These are phyloP conservation scores for Sphaerodactylus townsendi DNA, from an alignment of 2,113 vertebrate species.

Conservation along the genomic window DNA sequence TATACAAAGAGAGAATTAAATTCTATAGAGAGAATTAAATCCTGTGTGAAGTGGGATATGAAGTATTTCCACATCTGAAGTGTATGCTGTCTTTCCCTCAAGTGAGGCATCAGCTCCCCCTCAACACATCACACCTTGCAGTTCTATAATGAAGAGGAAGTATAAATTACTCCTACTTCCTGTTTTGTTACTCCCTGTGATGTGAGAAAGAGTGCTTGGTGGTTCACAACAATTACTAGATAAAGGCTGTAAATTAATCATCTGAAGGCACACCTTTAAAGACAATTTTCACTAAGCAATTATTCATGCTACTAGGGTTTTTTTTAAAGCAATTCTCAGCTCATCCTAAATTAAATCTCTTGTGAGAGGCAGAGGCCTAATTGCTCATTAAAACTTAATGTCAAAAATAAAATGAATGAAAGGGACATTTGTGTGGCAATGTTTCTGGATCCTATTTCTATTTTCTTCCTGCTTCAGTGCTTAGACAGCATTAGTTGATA, in stretches of 20 bases:
- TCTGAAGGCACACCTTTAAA: slow-evolving; percentile 17
- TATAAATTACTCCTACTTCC: background rate
- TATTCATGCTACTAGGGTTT: slow-evolving; percentile 16
- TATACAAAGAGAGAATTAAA: no score
- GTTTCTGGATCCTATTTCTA: background rate
- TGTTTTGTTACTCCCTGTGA: background rate
- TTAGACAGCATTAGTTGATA: slow-evolving; percentile 3
- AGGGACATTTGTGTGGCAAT: slow-evolving; percentile 9
- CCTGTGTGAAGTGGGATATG: no score
- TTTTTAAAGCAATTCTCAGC: slow-evolving; percentile 14
- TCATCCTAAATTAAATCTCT: slow-evolving; percentile 32
- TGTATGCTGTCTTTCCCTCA: background rate
- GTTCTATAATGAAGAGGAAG: background rate
- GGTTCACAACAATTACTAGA: slow-evolving; percentile 1
- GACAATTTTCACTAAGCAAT: slow-evolving; percentile 27
- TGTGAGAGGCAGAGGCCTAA: slow-evolving; percentile 22
- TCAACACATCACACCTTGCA: background rate
- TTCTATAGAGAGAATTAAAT: no score
- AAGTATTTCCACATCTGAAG: background rate
- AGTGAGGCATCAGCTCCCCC: background rate
- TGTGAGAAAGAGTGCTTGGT: background rate
- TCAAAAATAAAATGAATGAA: slow-evolving; percentile 8
- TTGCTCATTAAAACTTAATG: slow-evolving; percentile 30
- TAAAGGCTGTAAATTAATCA: slow-evolving; percentile 12
- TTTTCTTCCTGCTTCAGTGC: background rate